Conservation (phyloP, 2,888 invertebrate genomes). For the Hyposoter dolosus region DNA sequence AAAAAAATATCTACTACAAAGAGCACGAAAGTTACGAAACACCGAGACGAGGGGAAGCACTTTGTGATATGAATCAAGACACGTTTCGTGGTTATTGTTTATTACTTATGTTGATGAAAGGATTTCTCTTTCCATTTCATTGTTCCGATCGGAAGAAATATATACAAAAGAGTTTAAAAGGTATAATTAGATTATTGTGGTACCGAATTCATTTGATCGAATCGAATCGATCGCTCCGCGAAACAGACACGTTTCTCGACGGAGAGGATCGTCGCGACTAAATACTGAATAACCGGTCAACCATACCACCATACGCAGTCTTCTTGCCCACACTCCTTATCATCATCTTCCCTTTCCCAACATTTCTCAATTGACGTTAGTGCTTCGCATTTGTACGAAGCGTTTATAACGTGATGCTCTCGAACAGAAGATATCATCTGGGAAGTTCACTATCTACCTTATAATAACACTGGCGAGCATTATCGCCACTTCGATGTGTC, state of each 20-base stretch:
- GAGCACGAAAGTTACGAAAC: constrained; percentile 18
- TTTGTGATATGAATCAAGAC: constrained; percentile 10
- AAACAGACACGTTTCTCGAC: background rate
- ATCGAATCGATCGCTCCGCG: constrained; percentile 35
- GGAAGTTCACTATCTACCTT: background rate
- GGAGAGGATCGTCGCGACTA: constrained; percentile 56
- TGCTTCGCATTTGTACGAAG: background rate
- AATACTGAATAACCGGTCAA: constrained; percentile 12
- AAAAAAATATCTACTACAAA: background rate
- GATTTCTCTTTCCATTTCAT: background rate
- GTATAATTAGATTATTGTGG: background rate
- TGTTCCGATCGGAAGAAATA: background rate
- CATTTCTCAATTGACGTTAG: background rate
- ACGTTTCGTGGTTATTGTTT: constrained; percentile 18
- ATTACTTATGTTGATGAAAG: background rate
- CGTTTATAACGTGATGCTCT: background rate
- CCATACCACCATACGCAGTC: constrained; percentile 20
- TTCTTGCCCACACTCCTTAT: constrained; percentile 12
- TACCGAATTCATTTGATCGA: constrained; percentile 37
- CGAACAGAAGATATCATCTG: background rate
- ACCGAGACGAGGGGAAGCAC: background rate
- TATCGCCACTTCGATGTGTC: background rate
- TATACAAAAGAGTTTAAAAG: background rate
- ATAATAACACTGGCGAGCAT: background rate
- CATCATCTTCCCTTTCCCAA: background rate